These are phyloP conservation scores for Lepeophtheirus salmonis DNA, from an alignment of 1,140 invertebrate species.

Conservation along the genomic window DNA sequence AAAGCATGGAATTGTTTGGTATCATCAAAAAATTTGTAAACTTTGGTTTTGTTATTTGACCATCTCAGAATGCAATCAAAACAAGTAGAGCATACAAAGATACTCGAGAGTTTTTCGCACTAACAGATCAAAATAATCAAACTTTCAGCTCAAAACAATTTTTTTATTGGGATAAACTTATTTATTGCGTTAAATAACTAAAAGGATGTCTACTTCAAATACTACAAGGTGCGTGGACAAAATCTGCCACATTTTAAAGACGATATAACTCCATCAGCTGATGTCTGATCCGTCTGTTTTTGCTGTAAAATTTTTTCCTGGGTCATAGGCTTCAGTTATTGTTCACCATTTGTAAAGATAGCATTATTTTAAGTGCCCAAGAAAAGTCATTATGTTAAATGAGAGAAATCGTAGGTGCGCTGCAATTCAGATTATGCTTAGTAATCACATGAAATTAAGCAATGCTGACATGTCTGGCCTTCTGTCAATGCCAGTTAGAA, in stretches of 20 bases:
- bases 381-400: background rate
- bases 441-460: background rate
- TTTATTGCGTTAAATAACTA: too few species aligned
- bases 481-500: background rate
- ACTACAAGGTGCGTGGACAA: background rate
- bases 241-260: background rate
- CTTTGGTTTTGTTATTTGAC: too few species aligned
- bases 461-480: background rate
- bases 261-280: background rate
- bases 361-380: background rate
- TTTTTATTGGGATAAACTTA: too few species aligned
- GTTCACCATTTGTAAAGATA: background rate
- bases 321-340: background rate
- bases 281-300: background rate
- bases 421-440: background rate
- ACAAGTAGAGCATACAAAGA: too few species aligned
- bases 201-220: too few species aligned
- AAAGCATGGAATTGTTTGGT: too few species aligned
- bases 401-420: background rate
- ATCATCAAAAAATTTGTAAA: too few species aligned
- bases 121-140: too few species aligned
- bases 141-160: too few species aligned
- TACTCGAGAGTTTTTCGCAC: too few species aligned
- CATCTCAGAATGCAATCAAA: too few species aligned
- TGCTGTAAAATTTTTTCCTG: background rate